A percentile compares a stretch with the other conserved stretches of the same genome.
Evolutionary conservation across 2,113 vertebrate species (phyloP).

Genomic region (Tachycineta bicolor): DNA sequence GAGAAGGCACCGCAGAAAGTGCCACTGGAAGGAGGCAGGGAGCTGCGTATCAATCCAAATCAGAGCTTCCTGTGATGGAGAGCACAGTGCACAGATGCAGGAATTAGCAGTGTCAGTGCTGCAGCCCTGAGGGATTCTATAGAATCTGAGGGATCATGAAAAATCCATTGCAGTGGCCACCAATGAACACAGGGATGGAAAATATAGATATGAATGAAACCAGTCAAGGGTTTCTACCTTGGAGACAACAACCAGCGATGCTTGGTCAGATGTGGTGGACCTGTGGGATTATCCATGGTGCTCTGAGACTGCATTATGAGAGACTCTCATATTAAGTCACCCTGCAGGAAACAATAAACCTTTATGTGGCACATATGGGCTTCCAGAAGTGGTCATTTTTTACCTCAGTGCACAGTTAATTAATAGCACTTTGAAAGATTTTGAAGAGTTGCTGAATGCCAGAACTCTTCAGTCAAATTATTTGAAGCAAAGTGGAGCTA

Average conservation of each 20-base stretch:
- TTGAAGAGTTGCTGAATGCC: not conserved
- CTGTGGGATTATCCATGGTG: not conserved
- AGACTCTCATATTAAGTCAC: not conserved
- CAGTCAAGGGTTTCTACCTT: not conserved
- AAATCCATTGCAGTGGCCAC: not conserved
- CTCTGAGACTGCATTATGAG: not conserved
- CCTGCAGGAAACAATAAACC: not conserved
- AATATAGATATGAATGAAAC: not conserved
- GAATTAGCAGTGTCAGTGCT: not conserved
- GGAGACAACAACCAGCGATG: not conserved
- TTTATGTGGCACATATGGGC: not conserved
- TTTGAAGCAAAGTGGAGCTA: not conserved
- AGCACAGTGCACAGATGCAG: fast-evolving
- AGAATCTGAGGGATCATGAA: not conserved
- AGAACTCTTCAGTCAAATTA: not conserved
- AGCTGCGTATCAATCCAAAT: not conserved
- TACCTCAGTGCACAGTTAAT: not conserved
- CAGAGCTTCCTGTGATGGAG: not conserved
- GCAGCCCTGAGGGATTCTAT: not conserved
- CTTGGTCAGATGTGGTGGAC: not conserved
- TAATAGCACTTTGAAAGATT: not conserved
- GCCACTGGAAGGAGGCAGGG: not conserved
- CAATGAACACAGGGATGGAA: not conserved
- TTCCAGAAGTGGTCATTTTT: not conserved
- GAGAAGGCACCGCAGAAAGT: not conserved